Conservation (phyloP, 1,140 invertebrate genomes). For the Lycorma delicatula region DNA sequence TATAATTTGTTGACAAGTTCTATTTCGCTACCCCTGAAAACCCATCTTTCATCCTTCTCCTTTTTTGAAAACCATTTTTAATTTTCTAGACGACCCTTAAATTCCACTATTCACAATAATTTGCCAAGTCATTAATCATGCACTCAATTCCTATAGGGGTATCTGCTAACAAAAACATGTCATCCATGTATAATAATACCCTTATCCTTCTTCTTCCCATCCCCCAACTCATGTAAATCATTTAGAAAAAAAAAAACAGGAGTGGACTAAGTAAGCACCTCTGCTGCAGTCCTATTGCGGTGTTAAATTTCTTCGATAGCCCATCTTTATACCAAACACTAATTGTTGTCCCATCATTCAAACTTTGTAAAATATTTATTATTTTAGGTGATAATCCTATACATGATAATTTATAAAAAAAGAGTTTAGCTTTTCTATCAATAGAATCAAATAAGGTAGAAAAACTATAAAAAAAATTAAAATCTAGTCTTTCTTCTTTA, state of each 20-base stretch:
- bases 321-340: slow-evolving; percentile 7
- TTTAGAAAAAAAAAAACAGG: slow-evolving; percentile 24
- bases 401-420: slow-evolving; percentile 1
- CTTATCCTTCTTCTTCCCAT: slow-evolving; percentile 11
- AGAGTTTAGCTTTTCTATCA: not conserved
- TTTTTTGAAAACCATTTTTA: slow-evolving; percentile 25
- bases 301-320: slow-evolving; percentile 7
- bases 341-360: slow-evolving; percentile 6
- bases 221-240: slow-evolving; percentile 18
- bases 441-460: slow-evolving; percentile 7
- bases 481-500: too few relatives aligned
- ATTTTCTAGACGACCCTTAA: slow-evolving; percentile 24
- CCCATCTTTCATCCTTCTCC: slow-evolving; percentile 12
- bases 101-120: slow-evolving; percentile 20
- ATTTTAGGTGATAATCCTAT: slow-evolving; percentile 8
- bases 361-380: not conserved
- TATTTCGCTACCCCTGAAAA: not conserved
- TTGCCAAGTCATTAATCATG: slow-evolving; percentile 12
- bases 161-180: slow-evolving; percentile 18
- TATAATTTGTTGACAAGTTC: slow-evolving; percentile 8
- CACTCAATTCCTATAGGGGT: slow-evolving; percentile 4
- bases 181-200: slow-evolving; percentile 19
- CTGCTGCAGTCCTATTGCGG: slow-evolving; percentile 23
- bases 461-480: slow-evolving; percentile 7
- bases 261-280: slow-evolving; percentile 18